phyloP scores from a whole-genome alignment of 2,797 vertebrate genomes.

The Pangasius djambal region DNA sequence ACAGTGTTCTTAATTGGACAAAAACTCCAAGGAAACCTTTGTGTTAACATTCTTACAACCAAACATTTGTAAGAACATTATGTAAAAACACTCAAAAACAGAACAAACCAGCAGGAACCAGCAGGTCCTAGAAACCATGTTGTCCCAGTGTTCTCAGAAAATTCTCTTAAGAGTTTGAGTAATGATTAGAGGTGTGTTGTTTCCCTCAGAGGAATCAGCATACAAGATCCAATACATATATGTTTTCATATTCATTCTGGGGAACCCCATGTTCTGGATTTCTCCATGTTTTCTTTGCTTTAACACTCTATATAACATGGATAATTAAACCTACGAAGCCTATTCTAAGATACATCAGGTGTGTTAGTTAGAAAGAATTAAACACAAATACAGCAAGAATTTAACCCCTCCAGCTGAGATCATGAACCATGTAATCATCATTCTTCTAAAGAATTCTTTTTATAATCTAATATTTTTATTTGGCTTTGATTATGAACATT shows the following conservation, averaged over 20 bases:
- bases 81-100: not conserved
- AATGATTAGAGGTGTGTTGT: not conserved
- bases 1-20: not conserved
- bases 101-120: not conserved
- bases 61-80: not conserved
- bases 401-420: not conserved
- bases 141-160: not conserved
- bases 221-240: not conserved
- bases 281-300: conserved; percentile 1
- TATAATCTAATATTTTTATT: not conserved
- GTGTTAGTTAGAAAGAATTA: not conserved
- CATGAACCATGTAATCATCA: not conserved
- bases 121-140: not conserved
- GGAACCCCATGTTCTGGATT: not conserved
- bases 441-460: not conserved
- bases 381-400: not conserved
- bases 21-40: not conserved
- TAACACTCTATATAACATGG: not conserved
- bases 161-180: not conserved
- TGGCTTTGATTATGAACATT: not conserved
- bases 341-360: not conserved
- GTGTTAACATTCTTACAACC: not conserved
- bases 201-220: not conserved
- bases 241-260: not conserved
- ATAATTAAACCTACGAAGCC: not conserved